Conservation (phyloP, 2,888 invertebrate genomes). For the Marasmarcha lunaedactyla region DNA sequence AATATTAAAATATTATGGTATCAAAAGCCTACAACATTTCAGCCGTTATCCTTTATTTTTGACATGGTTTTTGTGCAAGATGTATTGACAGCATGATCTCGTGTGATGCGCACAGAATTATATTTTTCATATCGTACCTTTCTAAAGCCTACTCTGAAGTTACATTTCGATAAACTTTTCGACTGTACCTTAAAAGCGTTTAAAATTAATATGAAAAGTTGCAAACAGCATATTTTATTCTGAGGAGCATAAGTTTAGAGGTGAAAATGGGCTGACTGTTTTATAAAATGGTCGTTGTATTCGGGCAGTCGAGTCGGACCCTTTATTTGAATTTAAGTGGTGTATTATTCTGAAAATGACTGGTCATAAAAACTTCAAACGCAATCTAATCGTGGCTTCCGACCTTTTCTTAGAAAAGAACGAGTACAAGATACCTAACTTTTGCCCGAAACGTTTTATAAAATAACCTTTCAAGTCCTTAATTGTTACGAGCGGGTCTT, state of each 20-base stretch:
- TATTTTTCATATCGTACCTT: too few species aligned
- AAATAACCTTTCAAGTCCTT: background rate
- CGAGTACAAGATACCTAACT: conserved; percentile 36
- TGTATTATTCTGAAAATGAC: conserved; percentile 58
- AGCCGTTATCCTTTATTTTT: too few species aligned
- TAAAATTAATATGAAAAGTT: too few species aligned
- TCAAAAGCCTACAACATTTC: conserved; percentile 14
- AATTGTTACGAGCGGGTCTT: conserved; percentile 2
- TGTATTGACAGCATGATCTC: too few species aligned
- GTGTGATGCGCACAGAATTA: too few species aligned
- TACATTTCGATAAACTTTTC: too few species aligned
- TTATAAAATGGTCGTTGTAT: background rate
- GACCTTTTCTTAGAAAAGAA: conserved; percentile 53
- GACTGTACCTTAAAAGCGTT: too few species aligned
- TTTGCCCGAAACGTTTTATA: conserved; percentile 28
- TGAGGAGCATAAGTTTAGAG: too few species aligned
- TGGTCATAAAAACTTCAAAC: conserved; percentile 65
- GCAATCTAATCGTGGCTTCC: conserved; percentile 64
- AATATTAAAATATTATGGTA: conserved; percentile 41
- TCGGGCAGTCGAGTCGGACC: background rate
- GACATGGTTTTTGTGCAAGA: too few species aligned
- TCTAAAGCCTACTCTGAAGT: too few species aligned
- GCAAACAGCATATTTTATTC: too few species aligned
- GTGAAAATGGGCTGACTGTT: too few species aligned
- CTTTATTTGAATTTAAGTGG: conserved; percentile 51